Evolutionary conservation across 2,113 vertebrate species (phyloP).

Genomic region (Marmota flaviventris): DNA sequence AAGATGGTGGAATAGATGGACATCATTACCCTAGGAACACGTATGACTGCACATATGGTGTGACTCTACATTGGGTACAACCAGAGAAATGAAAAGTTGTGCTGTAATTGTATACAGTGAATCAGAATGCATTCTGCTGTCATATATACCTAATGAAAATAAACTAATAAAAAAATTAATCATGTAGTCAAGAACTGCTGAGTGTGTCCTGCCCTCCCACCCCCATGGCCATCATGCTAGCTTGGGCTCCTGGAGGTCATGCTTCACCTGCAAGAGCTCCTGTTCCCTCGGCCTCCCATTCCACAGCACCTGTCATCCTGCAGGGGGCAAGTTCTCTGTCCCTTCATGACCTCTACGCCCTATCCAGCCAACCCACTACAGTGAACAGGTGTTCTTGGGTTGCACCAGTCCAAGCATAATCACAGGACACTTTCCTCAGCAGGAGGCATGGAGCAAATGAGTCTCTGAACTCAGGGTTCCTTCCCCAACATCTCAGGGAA

Average conservation of each 20-base stretch:
- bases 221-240: not conserved
- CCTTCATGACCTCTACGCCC: not conserved
- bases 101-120: no score
- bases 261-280: not conserved
- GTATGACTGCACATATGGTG: no score
- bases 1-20: no score
- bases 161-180: not conserved
- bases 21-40: no score
- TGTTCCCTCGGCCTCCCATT: no score
- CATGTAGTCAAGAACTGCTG: not conserved
- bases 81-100: no score
- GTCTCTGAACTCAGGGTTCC: not conserved
- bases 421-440: not conserved
- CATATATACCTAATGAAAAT: no score
- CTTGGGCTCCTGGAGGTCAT: not conserved
- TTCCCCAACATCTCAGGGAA: not conserved
- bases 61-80: no score
- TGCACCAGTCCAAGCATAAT: rapidly evolving
- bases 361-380: not conserved
- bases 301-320: not conserved
- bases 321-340: not conserved
- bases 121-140: no score
- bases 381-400: not conserved
- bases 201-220: not conserved
- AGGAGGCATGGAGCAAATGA: not conserved